A percentile compares a stretch with the other conserved stretches of the same genome.
Evolutionary conservation across 2,888 invertebrate species (phyloP).

Genomic region (Teleiodes luculella): DNA sequence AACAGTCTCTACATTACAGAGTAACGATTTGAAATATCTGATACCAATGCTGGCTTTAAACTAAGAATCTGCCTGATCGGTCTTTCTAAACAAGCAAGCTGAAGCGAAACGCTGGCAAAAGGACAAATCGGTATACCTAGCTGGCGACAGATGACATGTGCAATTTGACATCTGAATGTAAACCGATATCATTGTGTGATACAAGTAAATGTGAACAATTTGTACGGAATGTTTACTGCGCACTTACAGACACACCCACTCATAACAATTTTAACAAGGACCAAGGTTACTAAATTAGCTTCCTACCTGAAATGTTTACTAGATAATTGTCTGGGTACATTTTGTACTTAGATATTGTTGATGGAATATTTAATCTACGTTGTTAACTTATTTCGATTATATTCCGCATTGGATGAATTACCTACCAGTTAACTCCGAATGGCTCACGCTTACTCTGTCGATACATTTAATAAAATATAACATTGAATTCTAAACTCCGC

Average conservation of each 20-base stretch:
- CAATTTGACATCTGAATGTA: not conserved
- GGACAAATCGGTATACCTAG: not conserved
- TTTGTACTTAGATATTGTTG: too few species aligned
- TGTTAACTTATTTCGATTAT: too few species aligned
- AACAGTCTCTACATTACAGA: not conserved
- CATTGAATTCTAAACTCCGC: not conserved
- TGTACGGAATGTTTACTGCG: not conserved
- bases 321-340: too few species aligned
- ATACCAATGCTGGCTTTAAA: not conserved
- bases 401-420: too few species aligned
- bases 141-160: not conserved
- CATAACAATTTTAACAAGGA: not conserved
- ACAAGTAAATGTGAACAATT: not conserved
- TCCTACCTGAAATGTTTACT: not conserved
- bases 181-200: not conserved
- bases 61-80: too few species aligned
- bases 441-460: too few species aligned
- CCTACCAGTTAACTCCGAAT: too few species aligned
- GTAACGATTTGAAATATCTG: not conserved
- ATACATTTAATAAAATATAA: too few species aligned
- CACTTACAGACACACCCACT: conserved; percentile 1
- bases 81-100: not conserved
- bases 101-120: not conserved
- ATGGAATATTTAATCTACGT: too few species aligned
- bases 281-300: not conserved